These are phyloP conservation scores for Dryocosmus kuriphilus DNA, from an alignment of 2,888 invertebrate genomes.

Conservation along the genomic window DNA sequence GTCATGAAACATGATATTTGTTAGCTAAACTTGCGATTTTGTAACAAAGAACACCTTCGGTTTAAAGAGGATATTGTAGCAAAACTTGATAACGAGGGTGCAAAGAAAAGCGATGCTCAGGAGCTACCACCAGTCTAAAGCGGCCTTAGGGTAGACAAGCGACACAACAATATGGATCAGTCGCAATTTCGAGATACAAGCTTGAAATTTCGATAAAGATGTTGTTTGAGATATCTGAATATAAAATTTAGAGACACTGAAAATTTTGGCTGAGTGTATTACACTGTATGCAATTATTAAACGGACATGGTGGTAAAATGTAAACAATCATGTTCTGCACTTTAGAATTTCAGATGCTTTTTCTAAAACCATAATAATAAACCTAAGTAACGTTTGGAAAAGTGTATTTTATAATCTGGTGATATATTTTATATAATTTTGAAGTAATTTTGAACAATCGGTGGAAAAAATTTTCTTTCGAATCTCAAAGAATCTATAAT, in stretches of 20 bases:
- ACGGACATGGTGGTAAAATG: not conserved
- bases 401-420: no score
- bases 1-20: constrained; percentile 26
- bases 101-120: constrained; percentile 8
- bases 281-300: not conserved
- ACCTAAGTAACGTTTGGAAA: no score
- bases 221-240: not conserved
- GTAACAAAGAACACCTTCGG: constrained; percentile 4
- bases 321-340: not conserved
- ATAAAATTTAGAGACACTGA: not conserved
- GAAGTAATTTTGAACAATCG: no score
- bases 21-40: not conserved
- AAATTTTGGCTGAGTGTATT: not conserved
- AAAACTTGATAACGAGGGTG: constrained; percentile 19
- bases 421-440: no score
- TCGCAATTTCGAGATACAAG: no score
- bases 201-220: not conserved
- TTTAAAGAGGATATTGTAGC: not conserved
- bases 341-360: no score
- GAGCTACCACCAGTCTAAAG: not conserved
- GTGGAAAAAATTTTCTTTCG: no score
- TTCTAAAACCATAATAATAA: no score
- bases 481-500: no score
- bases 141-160: not conserved
- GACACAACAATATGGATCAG: not conserved